phyloP scores from a whole-genome alignment of 2,797 vertebrate genomes.

The Micromesistius poutassou region DNA sequence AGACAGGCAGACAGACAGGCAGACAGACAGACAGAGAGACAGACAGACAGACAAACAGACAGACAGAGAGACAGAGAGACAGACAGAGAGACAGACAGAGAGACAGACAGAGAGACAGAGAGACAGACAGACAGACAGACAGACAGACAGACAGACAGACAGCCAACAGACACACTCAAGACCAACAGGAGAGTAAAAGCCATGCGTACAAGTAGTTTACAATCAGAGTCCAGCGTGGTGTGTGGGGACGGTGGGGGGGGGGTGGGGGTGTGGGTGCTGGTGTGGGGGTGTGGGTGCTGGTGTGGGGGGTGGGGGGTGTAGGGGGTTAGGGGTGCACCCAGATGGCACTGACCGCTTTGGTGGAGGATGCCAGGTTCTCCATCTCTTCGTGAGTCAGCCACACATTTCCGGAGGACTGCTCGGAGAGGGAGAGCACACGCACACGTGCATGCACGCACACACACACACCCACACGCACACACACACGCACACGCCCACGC shows the following conservation, averaged over 20 bases:
- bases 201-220: background rate
- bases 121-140: background rate
- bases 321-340: constrained; percentile 60
- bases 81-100: background rate
- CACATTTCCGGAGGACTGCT: constrained; percentile 95
- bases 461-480: constrained; percentile 26
- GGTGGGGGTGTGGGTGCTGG: constrained; percentile 45
- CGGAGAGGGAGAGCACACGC: constrained; percentile 53
- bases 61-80: background rate
- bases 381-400: constrained; percentile 99
- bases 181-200: background rate
- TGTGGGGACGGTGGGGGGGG: constrained; percentile 44
- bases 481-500: background rate
- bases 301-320: constrained; percentile 13
- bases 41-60: background rate
- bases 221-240: constrained; percentile 3
- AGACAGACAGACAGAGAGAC: background rate
- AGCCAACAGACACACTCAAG: background rate
- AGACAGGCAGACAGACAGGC: background rate
- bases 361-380: constrained; percentile 91
- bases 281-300: constrained; percentile 19
- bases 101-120: too few species aligned
- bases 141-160: background rate
- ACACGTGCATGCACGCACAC: constrained; percentile 11
- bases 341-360: constrained; percentile 90